Evolutionary conservation across 2,797 vertebrate species (phyloP).

Genomic region (Anas flavirostris): DNA sequence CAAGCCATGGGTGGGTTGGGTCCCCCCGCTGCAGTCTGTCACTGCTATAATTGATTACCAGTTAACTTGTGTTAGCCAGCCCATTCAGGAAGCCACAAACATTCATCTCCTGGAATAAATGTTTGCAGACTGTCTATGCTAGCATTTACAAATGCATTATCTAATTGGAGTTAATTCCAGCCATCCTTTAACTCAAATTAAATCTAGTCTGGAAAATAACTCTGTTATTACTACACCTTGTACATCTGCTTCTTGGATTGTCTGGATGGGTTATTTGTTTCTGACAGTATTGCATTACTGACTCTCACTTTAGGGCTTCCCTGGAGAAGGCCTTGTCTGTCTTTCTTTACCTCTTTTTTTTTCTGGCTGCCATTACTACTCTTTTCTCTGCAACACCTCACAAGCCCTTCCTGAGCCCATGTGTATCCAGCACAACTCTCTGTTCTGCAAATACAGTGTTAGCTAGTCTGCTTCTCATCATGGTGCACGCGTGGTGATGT

Average conservation of each 20-base stretch:
- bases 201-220: constrained; percentile 33
- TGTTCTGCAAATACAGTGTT: neutral
- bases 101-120: constrained; percentile 56
- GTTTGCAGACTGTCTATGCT: constrained; percentile 40
- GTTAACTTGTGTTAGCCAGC: constrained; percentile 47
- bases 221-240: neutral
- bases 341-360: neutral
- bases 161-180: constrained; percentile 55
- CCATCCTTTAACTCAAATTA: constrained; percentile 66
- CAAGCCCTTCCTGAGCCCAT: neutral
- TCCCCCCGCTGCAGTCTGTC: neutral
- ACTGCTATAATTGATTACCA: constrained; percentile 34
- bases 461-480: neutral
- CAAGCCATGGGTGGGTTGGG: neutral
- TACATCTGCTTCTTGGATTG: neutral
- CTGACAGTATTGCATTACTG: neutral
- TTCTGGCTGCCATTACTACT: neutral
- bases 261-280: constrained; percentile 11
- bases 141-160: constrained; percentile 62
- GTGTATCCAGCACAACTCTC: neutral
- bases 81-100: constrained; percentile 48
- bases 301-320: neutral
- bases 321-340: neutral
- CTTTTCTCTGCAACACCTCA: neutral
- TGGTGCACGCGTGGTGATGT: neutral